phyloP scores from a whole-genome alignment of 2,113 vertebrate genomes.

The Callithrix jacchus region DNA sequence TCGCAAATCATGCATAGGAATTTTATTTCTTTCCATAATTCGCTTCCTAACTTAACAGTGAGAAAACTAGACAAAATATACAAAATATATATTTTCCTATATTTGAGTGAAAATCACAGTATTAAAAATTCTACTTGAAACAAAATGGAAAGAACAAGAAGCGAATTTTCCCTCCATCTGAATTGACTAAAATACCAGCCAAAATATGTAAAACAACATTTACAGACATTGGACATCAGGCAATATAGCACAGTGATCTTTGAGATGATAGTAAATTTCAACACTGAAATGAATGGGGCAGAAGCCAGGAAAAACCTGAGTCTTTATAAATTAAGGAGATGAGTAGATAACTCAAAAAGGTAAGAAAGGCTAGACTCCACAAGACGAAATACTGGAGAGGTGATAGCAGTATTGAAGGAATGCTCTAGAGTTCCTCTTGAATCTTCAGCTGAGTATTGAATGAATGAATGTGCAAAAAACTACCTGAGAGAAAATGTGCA shows the following conservation, averaged over 20 bases:
- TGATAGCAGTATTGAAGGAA: background rate
- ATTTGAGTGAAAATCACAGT: background rate
- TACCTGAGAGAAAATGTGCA: background rate
- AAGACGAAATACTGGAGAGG: background rate
- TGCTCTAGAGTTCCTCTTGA: background rate
- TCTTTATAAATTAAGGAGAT: background rate
- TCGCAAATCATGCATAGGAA: background rate
- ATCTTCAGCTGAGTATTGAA: background rate
- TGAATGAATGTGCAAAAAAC: background rate
- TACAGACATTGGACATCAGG: background rate
- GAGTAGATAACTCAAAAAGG: background rate
- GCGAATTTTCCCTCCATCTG: background rate
- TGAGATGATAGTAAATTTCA: background rate
- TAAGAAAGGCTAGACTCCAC: background rate
- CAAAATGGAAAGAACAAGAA: background rate
- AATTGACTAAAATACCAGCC: background rate
- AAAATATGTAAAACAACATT: background rate
- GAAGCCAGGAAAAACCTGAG: background rate
- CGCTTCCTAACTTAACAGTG: background rate
- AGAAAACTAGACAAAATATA: background rate
- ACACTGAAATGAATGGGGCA: background rate
- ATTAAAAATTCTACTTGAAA: background rate
- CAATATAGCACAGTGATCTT: background rate
- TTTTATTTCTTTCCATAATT: background rate
- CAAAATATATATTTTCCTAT: background rate